Evolutionary conservation across 2,113 vertebrate genomes (phyloP).

Genomic region (Platanista minor): DNA sequence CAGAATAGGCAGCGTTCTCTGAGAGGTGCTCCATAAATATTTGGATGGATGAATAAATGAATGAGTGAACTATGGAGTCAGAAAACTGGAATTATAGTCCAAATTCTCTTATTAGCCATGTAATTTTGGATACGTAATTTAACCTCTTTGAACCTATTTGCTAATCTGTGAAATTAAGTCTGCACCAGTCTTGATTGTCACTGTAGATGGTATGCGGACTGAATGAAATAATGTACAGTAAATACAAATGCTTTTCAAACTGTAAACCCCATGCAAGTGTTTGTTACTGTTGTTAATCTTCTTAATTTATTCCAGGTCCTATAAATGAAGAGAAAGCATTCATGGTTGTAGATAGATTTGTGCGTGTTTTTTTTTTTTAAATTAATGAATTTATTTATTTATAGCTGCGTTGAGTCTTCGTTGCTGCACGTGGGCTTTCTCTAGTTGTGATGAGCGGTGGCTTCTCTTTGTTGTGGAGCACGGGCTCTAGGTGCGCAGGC

Average conservation of each 20-base stretch:
- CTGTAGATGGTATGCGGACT: neutral
- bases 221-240: constrained; percentile 9
- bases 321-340: constrained; percentile 8
- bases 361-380: neutral
- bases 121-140: constrained; percentile 40
- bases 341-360: neutral
- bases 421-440: too few species aligned
- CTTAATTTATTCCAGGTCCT: constrained; percentile 16
- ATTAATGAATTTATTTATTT: too few species aligned
- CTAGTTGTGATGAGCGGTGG: too few species aligned
- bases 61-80: neutral
- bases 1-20: neutral
- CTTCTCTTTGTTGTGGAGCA: too few species aligned
- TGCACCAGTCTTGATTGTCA: neutral
- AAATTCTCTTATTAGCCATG: neutral
- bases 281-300: constrained; percentile 20
- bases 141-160: constrained; percentile 2
- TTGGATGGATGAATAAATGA: constrained; percentile 34
- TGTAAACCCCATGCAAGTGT: neutral
- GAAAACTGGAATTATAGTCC: neutral
- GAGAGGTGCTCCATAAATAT: neutral
- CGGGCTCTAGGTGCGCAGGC: too few species aligned
- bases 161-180: constrained; percentile 3
- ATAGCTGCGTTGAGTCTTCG: too few species aligned
- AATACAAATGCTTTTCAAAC: constrained; percentile 29